Base-by-base conservation (phyloP, 2,113 vertebrate species). In the Zapornia atra region DNA sequence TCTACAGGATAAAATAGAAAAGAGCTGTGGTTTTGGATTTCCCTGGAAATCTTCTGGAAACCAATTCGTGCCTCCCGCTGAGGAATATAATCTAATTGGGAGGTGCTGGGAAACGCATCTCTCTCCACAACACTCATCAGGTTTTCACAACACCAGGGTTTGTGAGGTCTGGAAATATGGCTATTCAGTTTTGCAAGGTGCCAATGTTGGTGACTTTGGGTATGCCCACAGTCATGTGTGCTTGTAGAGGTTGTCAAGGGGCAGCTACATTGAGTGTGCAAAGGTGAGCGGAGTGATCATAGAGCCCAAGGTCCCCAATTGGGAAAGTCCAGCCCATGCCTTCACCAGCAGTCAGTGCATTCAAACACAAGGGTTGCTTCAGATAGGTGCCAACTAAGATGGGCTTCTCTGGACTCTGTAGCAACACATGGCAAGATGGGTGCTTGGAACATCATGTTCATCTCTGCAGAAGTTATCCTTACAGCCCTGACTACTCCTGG, bases 181-280 rank as follows among this genome's bases (percentile, higher is more conserved):
- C 25, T 54, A 15, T 66, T 46, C 44, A 24, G 36, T 86, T 80
- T 72, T 83, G 17, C 63, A 40, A 59, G 4, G 15, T 54, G 31
- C 16, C 26, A 15, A 0, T 0, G 0, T 33, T 34, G 64, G 50
- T 81, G 28, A 31, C 63, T 63, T 72, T 1, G 1, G 46, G 12
- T 51, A 34, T 17, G 16, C 15, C 51, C 14, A 53, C 18, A 59
- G 56, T 18, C 57, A 20, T 38, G 15, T 42, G 38, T 56, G 57
- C 26, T 59, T 24, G 5, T 9, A 21, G 44, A 31, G 9, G 9
- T 21, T 87, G 15, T 60, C 40, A 70, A 42, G 53, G 13, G 9
- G 31, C n/a, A 90, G 11, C 11, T 40, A 48, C 26, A 4, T 18
- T 26, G 21, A 61, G 22, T 46, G 60, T 51, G 34, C 1, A 4